Conservation (phyloP, 1,140 invertebrate species). For the Nephila pilipes region DNA sequence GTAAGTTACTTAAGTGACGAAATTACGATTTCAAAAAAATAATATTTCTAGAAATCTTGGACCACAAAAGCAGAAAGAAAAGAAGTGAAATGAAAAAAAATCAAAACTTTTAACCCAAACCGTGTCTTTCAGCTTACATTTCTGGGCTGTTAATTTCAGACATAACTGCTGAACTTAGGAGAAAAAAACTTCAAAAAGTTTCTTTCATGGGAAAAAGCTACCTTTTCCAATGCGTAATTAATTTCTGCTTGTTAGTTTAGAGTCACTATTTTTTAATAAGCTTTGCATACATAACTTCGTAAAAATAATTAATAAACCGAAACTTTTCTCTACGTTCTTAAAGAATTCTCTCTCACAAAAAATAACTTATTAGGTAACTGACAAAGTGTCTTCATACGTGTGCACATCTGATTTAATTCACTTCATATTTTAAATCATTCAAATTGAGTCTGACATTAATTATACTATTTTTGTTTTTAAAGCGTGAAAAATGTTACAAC, state of each 20-base stretch:
- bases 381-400: background rate
- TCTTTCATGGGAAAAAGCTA: background rate
- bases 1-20: background rate
- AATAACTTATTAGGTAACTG: background rate
- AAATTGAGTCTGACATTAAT: background rate
- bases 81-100: background rate
- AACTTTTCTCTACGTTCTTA: background rate
- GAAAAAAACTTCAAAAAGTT: background rate
- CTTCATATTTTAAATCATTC: background rate
- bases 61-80: background rate
- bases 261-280: background rate
- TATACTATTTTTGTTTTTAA: background rate
- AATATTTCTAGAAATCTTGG: background rate
- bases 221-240: background rate
- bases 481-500: too few relatives aligned
- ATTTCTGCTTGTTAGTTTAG: background rate
- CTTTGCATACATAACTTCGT: background rate
- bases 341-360: background rate
- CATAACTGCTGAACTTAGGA: background rate
- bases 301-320: background rate
- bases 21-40: background rate
- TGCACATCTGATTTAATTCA: background rate
- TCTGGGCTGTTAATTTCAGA: background rate
- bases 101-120: background rate
- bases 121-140: background rate